phyloP scores from a whole-genome alignment of 1,140 invertebrate species.

The Pogonus chalceus region DNA sequence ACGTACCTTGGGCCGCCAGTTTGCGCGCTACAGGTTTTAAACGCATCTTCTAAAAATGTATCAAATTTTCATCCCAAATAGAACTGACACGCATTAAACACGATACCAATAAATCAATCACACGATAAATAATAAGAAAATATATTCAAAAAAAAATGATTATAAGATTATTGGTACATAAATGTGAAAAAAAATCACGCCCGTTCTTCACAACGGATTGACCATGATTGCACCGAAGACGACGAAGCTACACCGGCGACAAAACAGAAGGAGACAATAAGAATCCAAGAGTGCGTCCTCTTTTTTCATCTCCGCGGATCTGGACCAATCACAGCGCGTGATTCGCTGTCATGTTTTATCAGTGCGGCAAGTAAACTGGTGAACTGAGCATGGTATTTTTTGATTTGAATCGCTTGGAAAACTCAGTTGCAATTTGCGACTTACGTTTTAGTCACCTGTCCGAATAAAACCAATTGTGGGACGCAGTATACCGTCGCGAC shows the following conservation, averaged over 20 bases:
- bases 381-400: slow-evolving; percentile 23
- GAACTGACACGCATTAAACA: too few relatives aligned
- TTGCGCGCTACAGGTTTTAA: slow-evolving; percentile 45
- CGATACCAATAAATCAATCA: too few relatives aligned
- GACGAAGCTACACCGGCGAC: not conserved
- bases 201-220: not conserved
- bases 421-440: not conserved
- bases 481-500: not conserved
- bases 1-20: slow-evolving; percentile 41
- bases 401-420: slow-evolving; percentile 21
- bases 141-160: too few relatives aligned
- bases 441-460: not conserved
- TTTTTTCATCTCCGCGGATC: slow-evolving; percentile 14
- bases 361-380: slow-evolving; percentile 27
- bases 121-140: too few relatives aligned
- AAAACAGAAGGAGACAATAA: slow-evolving; percentile 21
- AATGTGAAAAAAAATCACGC: not conserved
- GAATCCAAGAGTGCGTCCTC: slow-evolving; percentile 17
- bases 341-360: slow-evolving; percentile 34
- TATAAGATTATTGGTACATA: too few relatives aligned
- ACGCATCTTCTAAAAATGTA: slow-evolving; percentile 32
- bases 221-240: not conserved
- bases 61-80: not conserved
- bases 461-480: slow-evolving; percentile 6
- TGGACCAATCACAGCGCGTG: slow-evolving; percentile 27